Percentiles rank a stretch among this genome's conserved stretches.
These are phyloP conservation scores for Anodontia alba DNA, from an alignment of 2,888 invertebrate genomes.

Conservation along the genomic window DNA sequence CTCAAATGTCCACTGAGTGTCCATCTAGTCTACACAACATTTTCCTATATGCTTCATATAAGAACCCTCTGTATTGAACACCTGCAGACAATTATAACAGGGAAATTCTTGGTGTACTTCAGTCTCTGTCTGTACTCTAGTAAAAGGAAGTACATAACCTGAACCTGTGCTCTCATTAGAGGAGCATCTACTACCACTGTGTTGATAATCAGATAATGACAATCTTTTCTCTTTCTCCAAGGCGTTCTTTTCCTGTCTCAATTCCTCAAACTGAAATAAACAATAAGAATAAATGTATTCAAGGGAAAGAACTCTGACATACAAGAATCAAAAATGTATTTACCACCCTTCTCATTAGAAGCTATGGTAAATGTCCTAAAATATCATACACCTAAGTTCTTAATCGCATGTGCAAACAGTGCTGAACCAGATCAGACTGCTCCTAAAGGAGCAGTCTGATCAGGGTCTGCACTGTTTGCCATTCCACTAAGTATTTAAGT, in stretches of 20 bases:
- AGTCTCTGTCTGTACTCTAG: not conserved
- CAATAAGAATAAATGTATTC: not conserved
- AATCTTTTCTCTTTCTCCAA: slow-evolving; percentile 34
- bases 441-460: no score
- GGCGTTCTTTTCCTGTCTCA: slow-evolving; percentile 41
- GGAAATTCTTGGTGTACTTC: not conserved
- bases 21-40: not conserved
- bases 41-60: not conserved
- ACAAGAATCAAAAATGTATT: no score
- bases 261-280: slow-evolving; percentile 36
- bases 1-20: not conserved
- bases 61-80: not conserved
- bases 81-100: not conserved
- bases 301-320: not conserved
- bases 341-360: no score
- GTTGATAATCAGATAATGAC: not conserved
- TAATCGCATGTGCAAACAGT: no score
- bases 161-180: not conserved
- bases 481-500: no score
- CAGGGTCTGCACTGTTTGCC: no score
- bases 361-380: no score
- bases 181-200: not conserved
- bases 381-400: no score
- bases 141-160: not conserved
- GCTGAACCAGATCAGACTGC: no score